Evolutionary conservation across 2,113 vertebrate genomes (phyloP).

Genomic region (Patagioenas fasciata): DNA sequence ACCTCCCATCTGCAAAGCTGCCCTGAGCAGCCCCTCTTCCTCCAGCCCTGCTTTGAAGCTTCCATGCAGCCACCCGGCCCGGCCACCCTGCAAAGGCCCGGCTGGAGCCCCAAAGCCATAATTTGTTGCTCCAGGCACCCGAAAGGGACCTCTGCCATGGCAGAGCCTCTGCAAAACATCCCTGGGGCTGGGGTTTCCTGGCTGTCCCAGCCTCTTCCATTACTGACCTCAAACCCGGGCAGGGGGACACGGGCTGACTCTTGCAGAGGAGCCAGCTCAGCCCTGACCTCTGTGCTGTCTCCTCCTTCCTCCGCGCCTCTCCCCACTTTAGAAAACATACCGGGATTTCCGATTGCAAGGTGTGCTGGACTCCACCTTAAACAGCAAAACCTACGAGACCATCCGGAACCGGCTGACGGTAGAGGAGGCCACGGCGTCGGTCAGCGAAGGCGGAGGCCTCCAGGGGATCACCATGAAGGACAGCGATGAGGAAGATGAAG

Average conservation of each 20-base stretch:
- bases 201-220: background rate
- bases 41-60: background rate
- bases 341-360: conserved; percentile 98
- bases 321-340: conserved; percentile 89
- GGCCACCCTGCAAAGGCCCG: background rate
- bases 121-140: background rate
- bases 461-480: conserved; percentile 98
- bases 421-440: conserved; percentile 93
- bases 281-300: background rate
- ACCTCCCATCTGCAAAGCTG: accelerated
- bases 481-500: conserved; percentile 97
- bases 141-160: background rate
- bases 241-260: accelerated
- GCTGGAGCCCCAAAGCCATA: background rate
- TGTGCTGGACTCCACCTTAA: conserved; percentile 97
- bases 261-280: background rate
- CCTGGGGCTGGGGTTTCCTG: background rate
- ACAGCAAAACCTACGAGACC: conserved; percentile 98
- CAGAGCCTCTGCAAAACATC: accelerated
- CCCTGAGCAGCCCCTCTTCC: background rate
- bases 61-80: background rate
- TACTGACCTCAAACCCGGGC: accelerated
- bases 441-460: conserved; percentile 93
- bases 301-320: background rate
- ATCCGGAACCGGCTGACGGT: conserved; percentile 94